Evolutionary conservation across 2,113 vertebrate species (phyloP), one percentile per base, ranked within the genome.

Genomic region (Oxygymnocypris stewartii): DNA sequence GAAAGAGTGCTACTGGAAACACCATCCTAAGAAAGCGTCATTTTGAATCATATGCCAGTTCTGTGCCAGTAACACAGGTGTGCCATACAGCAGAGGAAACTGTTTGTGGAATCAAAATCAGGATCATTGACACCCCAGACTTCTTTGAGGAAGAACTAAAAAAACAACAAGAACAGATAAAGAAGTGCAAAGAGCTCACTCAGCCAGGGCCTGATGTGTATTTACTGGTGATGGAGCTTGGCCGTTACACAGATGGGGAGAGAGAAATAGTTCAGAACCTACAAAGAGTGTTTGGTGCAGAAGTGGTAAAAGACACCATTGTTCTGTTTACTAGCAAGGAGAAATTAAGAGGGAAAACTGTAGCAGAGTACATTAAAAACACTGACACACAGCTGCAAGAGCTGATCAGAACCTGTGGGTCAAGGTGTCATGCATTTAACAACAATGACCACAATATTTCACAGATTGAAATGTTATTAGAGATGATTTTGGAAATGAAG

Each of bases 271-370:
- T 85, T 54, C 47, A 31, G 4, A 25, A 67, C 14, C 76, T 87
- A 23, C 74, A 80, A 75, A 78, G 51, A 63, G 28, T 14, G 8
- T 87, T 85, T 74, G 88, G 88, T 63, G 69, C 73, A 28, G 73
- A 65, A 2, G 61, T 84, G 18, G 25, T 59, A 0, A 61, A 82
- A 20, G 75, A 87, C 6, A 82, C 63, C 31, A 74, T 87, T 7
- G 6, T 89, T 84, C 23, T 89, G 57, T 89, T 89, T 63, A 89
- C 86, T 16, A 59, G 69, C 13, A 86, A 80, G 54, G 86, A 87
- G 20, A 83, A 85, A 54, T 83, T 87, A 31, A 54, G 40, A 69
- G 51, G 65, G 12, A 49, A 65, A 16, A 35, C 54, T 11, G 7
- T 86, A 11, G n/a, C 25, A 35, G 78, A 86, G 9, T 86, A 81